Percentiles rank a stretch among this genome's conserved stretches.
These are phyloP conservation scores for Sitta europaea DNA, from an alignment of 2,113 vertebrate species.

Conservation along the genomic window DNA sequence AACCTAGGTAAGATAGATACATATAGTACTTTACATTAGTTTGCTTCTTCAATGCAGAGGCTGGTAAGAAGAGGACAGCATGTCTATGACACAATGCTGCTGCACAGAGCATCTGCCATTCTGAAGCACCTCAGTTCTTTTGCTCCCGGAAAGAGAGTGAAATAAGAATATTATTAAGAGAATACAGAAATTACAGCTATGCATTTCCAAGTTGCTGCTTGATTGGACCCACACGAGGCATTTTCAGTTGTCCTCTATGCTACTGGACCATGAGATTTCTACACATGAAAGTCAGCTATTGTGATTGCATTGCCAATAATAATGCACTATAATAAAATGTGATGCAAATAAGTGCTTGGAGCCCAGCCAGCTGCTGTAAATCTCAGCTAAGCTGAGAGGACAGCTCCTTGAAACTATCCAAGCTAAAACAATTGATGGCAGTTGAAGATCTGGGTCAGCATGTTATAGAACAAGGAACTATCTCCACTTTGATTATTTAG, in stretches of 20 bases:
- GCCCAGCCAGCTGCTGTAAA: neutral
- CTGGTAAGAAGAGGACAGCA: neutral
- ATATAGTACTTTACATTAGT: neutral
- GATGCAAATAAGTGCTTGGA: neutral
- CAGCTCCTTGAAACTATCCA: neutral
- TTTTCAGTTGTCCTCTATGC: neutral
- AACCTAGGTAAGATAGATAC: neutral
- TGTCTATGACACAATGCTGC: neutral
- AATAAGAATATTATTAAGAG: too few relatives aligned
- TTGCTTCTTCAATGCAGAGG: neutral
- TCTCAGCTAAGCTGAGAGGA: constrained; percentile 20
- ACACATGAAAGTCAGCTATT: neutral
- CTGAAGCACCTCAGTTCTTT: neutral
- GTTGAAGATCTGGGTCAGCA: constrained; percentile 36
- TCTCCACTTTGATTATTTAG: constrained; percentile 20
- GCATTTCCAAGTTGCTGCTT: neutral
- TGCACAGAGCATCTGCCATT: neutral
- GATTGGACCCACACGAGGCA: neutral
- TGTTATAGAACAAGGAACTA: constrained; percentile 10
- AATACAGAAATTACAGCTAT: neutral
- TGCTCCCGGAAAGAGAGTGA: too few relatives aligned
- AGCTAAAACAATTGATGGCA: constrained; percentile 16
- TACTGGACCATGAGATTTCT: neutral
- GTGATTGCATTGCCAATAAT: neutral
- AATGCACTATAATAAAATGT: neutral